Evolutionary conservation across 2,797 vertebrate species (phyloP).

Genomic region (Aeoliscus strigatus): DNA sequence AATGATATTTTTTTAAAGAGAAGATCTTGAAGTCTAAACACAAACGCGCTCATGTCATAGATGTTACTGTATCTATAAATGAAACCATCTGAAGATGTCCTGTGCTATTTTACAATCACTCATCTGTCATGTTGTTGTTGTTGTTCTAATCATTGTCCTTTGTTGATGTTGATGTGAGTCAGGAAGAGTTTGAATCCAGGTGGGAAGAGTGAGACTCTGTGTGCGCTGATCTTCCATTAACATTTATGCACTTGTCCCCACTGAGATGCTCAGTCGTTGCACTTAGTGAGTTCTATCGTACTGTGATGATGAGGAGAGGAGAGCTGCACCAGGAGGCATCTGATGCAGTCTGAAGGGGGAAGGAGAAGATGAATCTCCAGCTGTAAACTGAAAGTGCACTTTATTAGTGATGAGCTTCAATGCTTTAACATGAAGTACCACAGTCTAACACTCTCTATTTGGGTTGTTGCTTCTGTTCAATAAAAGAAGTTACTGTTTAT

Average conservation of each 20-base stretch:
- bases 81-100: conserved; percentile 22
- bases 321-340: conserved; percentile 24
- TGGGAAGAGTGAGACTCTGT: no score
- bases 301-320: conserved; percentile 30
- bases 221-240: conserved; percentile 57
- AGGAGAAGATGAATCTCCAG: conserved; percentile 26
- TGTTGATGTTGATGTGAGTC: no score
- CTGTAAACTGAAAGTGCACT: conserved; percentile 74
- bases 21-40: conserved; percentile 42
- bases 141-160: neutral
- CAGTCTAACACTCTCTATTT: conserved; percentile 54
- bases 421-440: conserved; percentile 64
- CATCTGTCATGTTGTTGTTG: neutral
- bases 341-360: conserved; percentile 14
- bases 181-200: no score
- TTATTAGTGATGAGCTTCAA: conserved; percentile 69
- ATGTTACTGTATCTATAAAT: no score
- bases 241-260: conserved; percentile 61
- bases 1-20: conserved; percentile 74
- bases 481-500: no score
- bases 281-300: conserved; percentile 36
- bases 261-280: conserved; percentile 39
- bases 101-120: conserved; percentile 57
- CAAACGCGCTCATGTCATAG: no score
- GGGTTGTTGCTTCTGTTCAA: conserved; percentile 63